Conservation (phyloP, 2,888 invertebrate species). For the Tricholauxania praeusta region DNA sequence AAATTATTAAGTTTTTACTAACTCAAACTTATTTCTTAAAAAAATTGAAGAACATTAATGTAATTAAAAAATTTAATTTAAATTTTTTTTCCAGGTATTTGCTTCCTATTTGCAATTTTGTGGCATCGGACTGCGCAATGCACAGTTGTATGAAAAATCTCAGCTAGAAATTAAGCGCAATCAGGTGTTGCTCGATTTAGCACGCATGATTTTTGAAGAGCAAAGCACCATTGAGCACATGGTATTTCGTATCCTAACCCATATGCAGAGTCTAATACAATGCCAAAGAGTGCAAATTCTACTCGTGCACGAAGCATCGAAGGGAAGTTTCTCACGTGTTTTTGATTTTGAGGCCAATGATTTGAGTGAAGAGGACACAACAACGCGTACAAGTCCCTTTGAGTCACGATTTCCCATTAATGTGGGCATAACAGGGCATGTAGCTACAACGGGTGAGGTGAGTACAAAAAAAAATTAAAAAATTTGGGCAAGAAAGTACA, state of each 20-base stretch:
- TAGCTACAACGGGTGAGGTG: constrained; percentile 95
- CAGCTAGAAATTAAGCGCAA: constrained; percentile 95
- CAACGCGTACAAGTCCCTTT: constrained; percentile 85
- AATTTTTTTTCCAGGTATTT: constrained; percentile 75
- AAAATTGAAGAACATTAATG: background rate
- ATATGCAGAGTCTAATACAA: constrained; percentile 93
- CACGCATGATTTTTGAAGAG: constrained; percentile 97
- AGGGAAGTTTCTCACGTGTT: constrained; percentile 92
- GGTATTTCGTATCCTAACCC: constrained; percentile 92
- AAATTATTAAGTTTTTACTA: background rate
- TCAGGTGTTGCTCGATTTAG: constrained; percentile 92
- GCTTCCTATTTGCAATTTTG: constrained; percentile 95
- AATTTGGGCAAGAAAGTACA: no score
- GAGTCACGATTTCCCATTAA: constrained; percentile 95
- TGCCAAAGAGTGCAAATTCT: constrained; percentile 96
- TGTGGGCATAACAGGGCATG: constrained; percentile 94
- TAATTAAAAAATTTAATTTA: background rate
- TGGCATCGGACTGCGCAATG: constrained; percentile 94
- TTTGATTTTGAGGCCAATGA: constrained; percentile 95
- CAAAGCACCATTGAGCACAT: constrained; percentile 96
- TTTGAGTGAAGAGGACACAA: constrained; percentile 83
- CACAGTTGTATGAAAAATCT: constrained; percentile 95
- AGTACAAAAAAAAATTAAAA: constrained; percentile 51
- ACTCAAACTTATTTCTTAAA: constrained; percentile 8
- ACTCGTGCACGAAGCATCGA: constrained; percentile 89